These are phyloP conservation scores for Anniella stebbinsi DNA, from an alignment of 2,797 vertebrate species.

Conservation along the genomic window DNA sequence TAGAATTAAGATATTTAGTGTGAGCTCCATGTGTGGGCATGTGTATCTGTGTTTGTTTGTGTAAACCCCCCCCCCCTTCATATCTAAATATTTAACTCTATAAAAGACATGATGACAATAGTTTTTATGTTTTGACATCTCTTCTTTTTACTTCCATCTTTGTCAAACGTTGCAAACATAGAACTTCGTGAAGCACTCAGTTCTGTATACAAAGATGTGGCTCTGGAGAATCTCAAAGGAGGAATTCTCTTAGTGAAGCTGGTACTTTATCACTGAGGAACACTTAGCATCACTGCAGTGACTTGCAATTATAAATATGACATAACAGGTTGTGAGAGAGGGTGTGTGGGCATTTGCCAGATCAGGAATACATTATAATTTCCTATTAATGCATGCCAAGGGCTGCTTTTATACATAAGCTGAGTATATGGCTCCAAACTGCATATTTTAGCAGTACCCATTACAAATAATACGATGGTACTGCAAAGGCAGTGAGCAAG, in stretches of 20 bases:
- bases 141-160: conserved; percentile 42
- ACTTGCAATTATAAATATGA: conserved; percentile 60
- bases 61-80: background rate
- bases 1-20: conserved; percentile 44
- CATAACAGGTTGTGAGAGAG: conserved; percentile 30
- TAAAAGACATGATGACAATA: conserved; percentile 57
- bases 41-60: background rate
- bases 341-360: conserved; percentile 42
- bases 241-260: conserved; percentile 31
- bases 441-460: conserved; percentile 33
- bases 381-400: conserved; percentile 22
- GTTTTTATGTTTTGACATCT: conserved; percentile 41
- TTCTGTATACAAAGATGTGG: conserved; percentile 29
- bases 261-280: background rate
- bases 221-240: conserved; percentile 48
- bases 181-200: conserved; percentile 56
- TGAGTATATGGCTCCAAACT: conserved; percentile 39
- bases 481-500: background rate
- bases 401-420: conserved; percentile 48
- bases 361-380: conserved; percentile 36
- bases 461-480: conserved; percentile 11
- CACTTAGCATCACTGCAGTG: conserved; percentile 59
- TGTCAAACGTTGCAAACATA: conserved; percentile 48
- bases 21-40: conserved; percentile 28
- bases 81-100: conserved; percentile 60